Base-by-base conservation (phyloP, 1,140 invertebrate species). In the Drosophila dunni region DNA sequence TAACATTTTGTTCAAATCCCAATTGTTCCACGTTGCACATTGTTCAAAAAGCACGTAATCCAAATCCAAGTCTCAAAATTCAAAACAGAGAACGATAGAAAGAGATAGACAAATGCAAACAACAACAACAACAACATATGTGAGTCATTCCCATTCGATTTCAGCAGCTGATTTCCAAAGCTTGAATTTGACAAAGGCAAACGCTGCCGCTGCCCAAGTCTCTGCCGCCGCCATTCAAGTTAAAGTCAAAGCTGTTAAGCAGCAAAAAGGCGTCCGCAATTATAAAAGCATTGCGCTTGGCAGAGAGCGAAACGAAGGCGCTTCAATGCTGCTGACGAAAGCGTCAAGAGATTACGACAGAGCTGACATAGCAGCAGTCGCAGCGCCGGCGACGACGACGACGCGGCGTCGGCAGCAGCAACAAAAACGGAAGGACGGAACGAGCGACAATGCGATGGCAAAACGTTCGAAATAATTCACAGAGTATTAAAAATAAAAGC, bases 401-500 rank as follows among this genome's bases (percentile, higher is more conserved):
- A 36, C 51, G 48, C 53, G 20, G 8, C 68, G 9, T 13, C 57
- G 5, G 13, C 62, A 63, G 42, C 58, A 63, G 13, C 73, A 78
- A 75, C 67, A 79, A 60, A 84, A 78, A 79, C 78, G 81, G 53
- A 84, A 84, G 81, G 79, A 73, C 77, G 63, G 78, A 81, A 78
- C 69, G 62, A 68, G 46, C 61, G 57, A 64, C 65, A 56, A 29
- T 77, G 67, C 67, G 57, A 67, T 50, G 57, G 71, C 65, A 70
- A 88, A 81, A 77, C 78, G 78, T 81, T 78, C 71, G 69, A 76
- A 90, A 90, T 86, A 90, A 90, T 78, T 84, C 79, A 90, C 66
- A 73, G 73, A 81, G 81, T 79, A 84, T 79, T 79, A 83, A 90
- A 90, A 90, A 80, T 88, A 84, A 83, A 88, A 83, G 62, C 40